Evolutionary conservation across 2,113 vertebrate species (phyloP).

Genomic region (Clarias magur): DNA sequence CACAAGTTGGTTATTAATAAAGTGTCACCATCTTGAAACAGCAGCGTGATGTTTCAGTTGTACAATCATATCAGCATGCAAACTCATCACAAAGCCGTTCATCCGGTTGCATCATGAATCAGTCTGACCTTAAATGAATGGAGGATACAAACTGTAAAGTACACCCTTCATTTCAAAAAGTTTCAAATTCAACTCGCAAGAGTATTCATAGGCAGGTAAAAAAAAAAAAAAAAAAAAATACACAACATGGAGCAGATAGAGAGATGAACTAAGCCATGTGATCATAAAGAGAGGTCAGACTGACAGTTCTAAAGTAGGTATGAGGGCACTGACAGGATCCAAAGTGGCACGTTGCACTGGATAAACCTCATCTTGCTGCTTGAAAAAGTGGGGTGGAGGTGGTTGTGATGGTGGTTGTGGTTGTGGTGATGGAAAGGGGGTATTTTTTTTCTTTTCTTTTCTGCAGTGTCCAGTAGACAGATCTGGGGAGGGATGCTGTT

Average conservation of each 20-base stretch:
- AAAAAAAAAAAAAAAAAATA: neutral
- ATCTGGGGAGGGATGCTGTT: conserved; percentile 18
- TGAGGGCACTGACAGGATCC: conserved; percentile 54
- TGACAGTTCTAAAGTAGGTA: neutral
- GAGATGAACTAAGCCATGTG: conserved; percentile 62
- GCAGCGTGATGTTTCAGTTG: neutral
- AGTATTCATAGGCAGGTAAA: neutral
- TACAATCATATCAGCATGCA: conserved; percentile 5
- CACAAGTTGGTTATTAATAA: neutral
- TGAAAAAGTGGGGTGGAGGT: conserved; percentile 21
- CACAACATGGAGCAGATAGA: conserved; percentile 45
- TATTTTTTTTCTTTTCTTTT: neutral
- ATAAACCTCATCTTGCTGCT: conserved; percentile 48
- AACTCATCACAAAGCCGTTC: neutral
- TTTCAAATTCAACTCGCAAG: neutral
- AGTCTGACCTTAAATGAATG: neutral
- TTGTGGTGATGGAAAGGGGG: neutral
- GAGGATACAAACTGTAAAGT: neutral
- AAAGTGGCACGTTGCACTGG: conserved; percentile 34
- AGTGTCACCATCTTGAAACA: neutral
- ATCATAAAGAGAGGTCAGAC: conserved; percentile 43
- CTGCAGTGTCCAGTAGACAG: conserved; percentile 14
- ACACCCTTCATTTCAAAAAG: neutral
- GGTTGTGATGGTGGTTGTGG: neutral
- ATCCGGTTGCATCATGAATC: neutral